Conservation (phyloP, 2,797 vertebrate genomes). For the Gallinago stenura region DNA sequence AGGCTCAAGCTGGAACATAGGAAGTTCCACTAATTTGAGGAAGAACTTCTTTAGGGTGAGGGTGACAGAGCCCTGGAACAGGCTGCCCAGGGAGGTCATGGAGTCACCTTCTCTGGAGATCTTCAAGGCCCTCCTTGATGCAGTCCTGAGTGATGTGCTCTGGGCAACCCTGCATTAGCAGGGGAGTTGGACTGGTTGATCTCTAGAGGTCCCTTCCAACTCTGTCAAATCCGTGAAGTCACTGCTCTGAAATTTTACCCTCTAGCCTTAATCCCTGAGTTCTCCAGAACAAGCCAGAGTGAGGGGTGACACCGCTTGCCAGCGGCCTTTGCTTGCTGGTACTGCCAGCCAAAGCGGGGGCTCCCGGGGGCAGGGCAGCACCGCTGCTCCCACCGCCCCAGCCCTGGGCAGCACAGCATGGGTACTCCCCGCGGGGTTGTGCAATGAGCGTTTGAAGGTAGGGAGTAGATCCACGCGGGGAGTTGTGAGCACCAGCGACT, state of each 20-base stretch:
- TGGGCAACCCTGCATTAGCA: too few relatives aligned
- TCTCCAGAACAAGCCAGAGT: neutral
- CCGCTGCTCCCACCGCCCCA: accelerated
- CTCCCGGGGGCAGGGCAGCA: neutral
- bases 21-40: too few relatives aligned
- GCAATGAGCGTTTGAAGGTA: neutral
- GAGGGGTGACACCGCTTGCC: neutral
- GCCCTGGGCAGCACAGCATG: accelerated
- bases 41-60: too few relatives aligned
- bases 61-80: too few relatives aligned
- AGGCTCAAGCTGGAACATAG: too few relatives aligned
- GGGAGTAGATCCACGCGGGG: accelerated
- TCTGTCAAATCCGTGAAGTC: neutral
- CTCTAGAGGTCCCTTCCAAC: too few relatives aligned
- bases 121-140: too few relatives aligned
- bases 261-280: neutral
- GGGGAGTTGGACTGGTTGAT: too few relatives aligned
- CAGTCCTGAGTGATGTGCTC: too few relatives aligned
- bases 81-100: too few relatives aligned
- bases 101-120: too few relatives aligned
- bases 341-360: neutral
- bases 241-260: neutral
- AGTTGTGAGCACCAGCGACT: neutral
- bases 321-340: accelerated
- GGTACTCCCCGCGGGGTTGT: accelerated